Base-by-base conservation (phyloP, 2,113 vertebrate species). In the Dipodomys stephensi region DNA sequence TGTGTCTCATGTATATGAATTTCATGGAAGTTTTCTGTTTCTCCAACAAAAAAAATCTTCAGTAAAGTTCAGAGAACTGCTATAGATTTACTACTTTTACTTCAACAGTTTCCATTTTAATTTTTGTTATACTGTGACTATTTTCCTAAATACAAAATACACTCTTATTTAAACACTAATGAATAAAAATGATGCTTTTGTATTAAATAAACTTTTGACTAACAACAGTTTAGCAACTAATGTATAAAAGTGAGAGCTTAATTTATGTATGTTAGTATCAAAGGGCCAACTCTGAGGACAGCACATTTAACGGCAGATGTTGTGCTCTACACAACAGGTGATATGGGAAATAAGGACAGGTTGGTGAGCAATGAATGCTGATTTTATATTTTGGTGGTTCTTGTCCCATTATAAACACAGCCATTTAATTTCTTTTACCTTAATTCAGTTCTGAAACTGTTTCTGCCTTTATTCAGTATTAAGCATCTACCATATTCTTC, bases 121-220 rank as follows among this genome's bases (percentile, higher is more conserved):
- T 82, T 23, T 87, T 62, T 23, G 35, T 44, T 35, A 18, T 46
- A 67, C 6, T 72, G 13, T 62, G 39, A 27, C 27, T 20, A 64
- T 72, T 73, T 90, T 68, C 18, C 67, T 81, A 81, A 88, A 46
- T 44, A 87, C 16, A 39, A 32, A 67, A 73, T 46, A 30, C n/a
- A 46, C 73, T 81, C 20, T 72, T 83, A 20, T 35, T 57, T 32
- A 30, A 72, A 83, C 44, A 18, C 39, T 32, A 64, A 60, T 82
- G 4, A 72, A 32, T 83, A 79, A 77, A 91, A 68, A 67, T 77
- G 19, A 57, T 72, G n/a, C 53, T 28, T 77, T 32, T 87, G 18
- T 68, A 53, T 94, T 83, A 82, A 64, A 81, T 39, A 57, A 81
- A 64, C 79, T 71, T 77, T 20, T 91, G 16, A 27, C 53, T 73